Evolutionary conservation across 2,797 vertebrate species (phyloP).

Genomic region (Anolis apletophallus): DNA sequence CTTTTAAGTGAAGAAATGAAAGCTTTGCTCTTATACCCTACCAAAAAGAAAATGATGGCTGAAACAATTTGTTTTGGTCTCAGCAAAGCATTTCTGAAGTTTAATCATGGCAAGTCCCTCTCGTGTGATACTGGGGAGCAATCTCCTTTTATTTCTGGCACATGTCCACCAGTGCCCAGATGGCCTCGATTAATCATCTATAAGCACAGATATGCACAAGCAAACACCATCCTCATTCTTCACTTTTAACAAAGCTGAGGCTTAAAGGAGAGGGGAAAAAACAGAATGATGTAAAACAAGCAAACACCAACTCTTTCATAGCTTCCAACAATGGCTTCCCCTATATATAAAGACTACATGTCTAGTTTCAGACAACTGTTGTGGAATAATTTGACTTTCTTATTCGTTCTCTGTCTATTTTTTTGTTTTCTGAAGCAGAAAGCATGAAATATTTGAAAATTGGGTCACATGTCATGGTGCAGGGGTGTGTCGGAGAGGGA

Average conservation of each 20-base stretch:
- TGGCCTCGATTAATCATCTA: constrained; percentile 43
- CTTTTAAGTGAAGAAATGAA: too few species aligned
- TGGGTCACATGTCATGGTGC: fast-evolving
- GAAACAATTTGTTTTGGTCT: background rate
- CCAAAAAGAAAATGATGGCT: background rate
- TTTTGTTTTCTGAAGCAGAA: background rate
- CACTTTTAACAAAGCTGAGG: background rate
- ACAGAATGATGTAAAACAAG: background rate
- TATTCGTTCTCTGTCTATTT: background rate
- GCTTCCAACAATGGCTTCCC: constrained; percentile 35
- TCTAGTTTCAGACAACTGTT: background rate
- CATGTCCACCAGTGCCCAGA: background rate
- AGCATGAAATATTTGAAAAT: background rate
- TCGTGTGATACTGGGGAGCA: constrained; percentile 4
- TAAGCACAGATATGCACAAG: background rate
- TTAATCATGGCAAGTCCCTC: background rate
- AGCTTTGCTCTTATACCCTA: background rate
- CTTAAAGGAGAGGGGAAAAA: background rate
- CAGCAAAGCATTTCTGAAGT: constrained; percentile 2
- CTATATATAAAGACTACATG: background rate
- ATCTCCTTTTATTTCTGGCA: background rate
- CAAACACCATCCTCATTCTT: constrained; percentile 35
- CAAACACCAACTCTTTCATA: constrained; percentile 3
- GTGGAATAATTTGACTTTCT: background rate
- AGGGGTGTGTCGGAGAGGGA: fast-evolving